Base-by-base conservation (phyloP, 2,888 invertebrate species). In the Venusia cambrica region DNA sequence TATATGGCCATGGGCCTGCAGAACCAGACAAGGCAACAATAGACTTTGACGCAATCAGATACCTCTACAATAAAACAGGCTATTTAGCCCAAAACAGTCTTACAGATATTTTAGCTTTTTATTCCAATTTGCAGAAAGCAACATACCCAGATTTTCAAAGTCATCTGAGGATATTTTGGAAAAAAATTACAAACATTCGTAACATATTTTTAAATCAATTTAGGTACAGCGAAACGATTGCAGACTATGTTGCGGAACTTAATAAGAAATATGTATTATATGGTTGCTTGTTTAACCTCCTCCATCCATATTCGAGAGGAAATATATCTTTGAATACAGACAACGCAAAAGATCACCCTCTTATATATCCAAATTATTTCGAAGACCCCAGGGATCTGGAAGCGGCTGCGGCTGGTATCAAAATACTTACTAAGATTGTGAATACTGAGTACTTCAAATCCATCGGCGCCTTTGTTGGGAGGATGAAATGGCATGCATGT, bases 331-430 rank as follows among this genome's bases (percentile, higher is more conserved):
- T 94, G 2, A 78, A 73, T 20, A 88, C 89, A 0, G 69, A 64
- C 0, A 66, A 92, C 61, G 91, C 92, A 0, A 62, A 73, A 11
- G 89, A 90, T 3, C 73, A 88, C 30, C 92, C 93, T 0, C 52
- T 83, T 10, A 90, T 93, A 22, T 76, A 89, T 50, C 78, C 92
- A 1, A 91, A 92, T 53, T 93, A 92, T 62, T 83, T 93, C 11
- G 62, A 73, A 0, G 83, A 91, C 6, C 58, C 71, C 0, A 67
- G 80, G 32, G 93, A 93, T 56, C 48, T 89, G 0, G 57, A 83
- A 12, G 43, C 49, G 5, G 41, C 59, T 10, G 63, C 51, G 1
- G 48, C 50, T 5, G 80, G 77, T 8, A 63, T 79, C 10, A 55
- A 49, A 41, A 64, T 60, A 11, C 18, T 78, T 0, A 62, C 66